Base-by-base conservation (phyloP, 2,797 vertebrate species). In the Diceros bicornis region DNA sequence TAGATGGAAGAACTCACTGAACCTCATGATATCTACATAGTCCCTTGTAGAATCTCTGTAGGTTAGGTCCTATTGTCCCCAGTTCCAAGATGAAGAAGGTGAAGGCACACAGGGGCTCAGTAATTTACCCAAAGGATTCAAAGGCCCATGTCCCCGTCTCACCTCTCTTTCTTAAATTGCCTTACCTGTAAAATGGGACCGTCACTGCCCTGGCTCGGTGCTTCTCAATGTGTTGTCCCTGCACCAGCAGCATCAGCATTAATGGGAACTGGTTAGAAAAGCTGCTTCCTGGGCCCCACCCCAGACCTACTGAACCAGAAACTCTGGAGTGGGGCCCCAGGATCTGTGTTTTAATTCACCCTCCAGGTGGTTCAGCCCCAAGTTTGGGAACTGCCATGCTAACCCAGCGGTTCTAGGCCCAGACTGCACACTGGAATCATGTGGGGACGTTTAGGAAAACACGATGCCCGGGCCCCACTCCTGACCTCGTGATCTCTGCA, bases 391-490 rank as follows among this genome's bases (percentile, higher is more conserved):
- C 41, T 18, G 1, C 55, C 1, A 29, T 0, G 12, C 44, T 13
- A 7, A 34, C 32, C 47, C 47, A 0, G 34, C 0, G 5, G 41
- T 34, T 66, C 10, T 52, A 17, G 29, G 9, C 52, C 66, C 17
- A 3, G 12, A 27, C 41, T 81, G 17, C 16, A 11, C 29, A 0
- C 23, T 4, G 10, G 41, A 47, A 34, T 32, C 62, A 14, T 4
- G 0, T 2, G 47, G 68, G 17, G 41, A 71, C n/a, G 27, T 41
- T 23, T 2, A 44, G 50, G 4, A 82, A 69, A 57, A 37, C 2
- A 17, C 17, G 2, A 0, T 1, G 7, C 34, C 23, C 27, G 3
- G 9, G 37, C 37, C 7, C 34, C 34, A 7, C 21, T 37, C n/a
- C 17, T 14, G 44, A 27, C 57, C 66, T 21, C 34, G 0, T 8